Percentiles rank a stretch among this genome's conserved stretches.
Conservation (phyloP, 2,113 vertebrate species). For the Camelus bactrianus region DNA sequence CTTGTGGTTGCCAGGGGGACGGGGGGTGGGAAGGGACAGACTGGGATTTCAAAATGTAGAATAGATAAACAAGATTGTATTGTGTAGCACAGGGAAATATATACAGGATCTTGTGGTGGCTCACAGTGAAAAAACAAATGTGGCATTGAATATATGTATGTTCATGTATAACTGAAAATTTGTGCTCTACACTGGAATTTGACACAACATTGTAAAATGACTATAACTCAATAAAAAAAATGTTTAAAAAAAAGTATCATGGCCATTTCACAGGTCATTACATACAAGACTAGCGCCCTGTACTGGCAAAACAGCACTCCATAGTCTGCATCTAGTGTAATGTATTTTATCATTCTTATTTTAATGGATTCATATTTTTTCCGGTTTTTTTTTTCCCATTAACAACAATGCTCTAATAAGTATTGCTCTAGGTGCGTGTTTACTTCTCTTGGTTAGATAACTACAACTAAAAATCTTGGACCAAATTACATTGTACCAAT, state of each 20-base stretch:
- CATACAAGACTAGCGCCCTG: neutral
- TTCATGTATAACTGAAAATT: too few species aligned
- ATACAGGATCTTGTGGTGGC: too few species aligned
- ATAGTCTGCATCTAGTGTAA: neutral
- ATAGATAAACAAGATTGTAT: too few species aligned
- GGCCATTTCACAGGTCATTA: conserved; percentile 19
- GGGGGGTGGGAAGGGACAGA: too few species aligned
- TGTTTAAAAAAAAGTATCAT: neutral
- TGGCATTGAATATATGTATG: too few species aligned
- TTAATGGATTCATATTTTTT: neutral
- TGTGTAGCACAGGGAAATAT: too few species aligned
- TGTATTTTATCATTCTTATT: neutral
- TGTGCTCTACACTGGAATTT: too few species aligned
- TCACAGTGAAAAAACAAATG: too few species aligned
- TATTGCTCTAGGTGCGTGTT: neutral
- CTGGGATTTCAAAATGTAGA: too few species aligned
- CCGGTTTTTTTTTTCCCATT: neutral
- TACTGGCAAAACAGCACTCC: neutral
- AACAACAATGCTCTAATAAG: neutral
- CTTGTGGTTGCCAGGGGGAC: too few species aligned
- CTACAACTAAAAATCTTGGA: neutral
- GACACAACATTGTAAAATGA: too few species aligned
- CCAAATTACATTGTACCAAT: neutral
- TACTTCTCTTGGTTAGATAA: neutral
- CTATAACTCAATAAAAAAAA: too few species aligned